A percentile compares a stretch with the other conserved stretches of the same genome.
phyloP scores from a whole-genome alignment of 2,113 vertebrate species.

The Pongo abelii region DNA sequence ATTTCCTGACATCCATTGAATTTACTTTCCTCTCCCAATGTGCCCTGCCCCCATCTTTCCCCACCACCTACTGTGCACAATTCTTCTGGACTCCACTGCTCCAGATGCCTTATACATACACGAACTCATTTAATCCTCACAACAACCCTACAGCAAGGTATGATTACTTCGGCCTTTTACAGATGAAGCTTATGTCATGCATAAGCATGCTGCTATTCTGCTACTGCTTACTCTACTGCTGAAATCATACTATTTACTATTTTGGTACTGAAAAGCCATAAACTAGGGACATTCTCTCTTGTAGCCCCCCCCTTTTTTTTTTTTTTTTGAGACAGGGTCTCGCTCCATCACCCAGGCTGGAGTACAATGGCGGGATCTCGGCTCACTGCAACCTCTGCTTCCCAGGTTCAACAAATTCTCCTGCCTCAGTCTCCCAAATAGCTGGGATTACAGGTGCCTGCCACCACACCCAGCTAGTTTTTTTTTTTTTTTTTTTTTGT shows the following conservation, averaged over 20 bases:
- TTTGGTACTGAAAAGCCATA: neutral
- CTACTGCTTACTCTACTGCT: neutral
- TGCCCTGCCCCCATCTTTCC: neutral
- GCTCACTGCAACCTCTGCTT: neutral
- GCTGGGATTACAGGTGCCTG: neutral
- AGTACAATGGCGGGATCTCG: neutral
- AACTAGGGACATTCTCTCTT: neutral
- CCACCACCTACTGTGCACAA: no score
- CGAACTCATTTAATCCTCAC: neutral
- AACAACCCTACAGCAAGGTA: neutral
- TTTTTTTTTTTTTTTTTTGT: neutral
- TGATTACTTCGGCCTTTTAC: neutral
- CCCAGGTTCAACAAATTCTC: neutral
- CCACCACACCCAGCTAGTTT: neutral
- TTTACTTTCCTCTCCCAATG: neutral
- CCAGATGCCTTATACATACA: neutral
- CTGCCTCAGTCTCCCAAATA: neutral
- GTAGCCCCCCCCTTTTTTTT: neutral
- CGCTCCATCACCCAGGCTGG: neutral
- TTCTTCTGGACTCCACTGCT: neutral
- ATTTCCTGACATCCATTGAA: neutral
- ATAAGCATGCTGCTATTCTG: neutral
- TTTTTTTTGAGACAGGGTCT: no score
- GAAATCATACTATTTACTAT: no score
- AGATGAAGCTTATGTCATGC: neutral